Evolutionary conservation across 2,888 invertebrate genomes (phyloP), one percentile per base, ranked within the genome.

Genomic region (Dryococelus australis): DNA sequence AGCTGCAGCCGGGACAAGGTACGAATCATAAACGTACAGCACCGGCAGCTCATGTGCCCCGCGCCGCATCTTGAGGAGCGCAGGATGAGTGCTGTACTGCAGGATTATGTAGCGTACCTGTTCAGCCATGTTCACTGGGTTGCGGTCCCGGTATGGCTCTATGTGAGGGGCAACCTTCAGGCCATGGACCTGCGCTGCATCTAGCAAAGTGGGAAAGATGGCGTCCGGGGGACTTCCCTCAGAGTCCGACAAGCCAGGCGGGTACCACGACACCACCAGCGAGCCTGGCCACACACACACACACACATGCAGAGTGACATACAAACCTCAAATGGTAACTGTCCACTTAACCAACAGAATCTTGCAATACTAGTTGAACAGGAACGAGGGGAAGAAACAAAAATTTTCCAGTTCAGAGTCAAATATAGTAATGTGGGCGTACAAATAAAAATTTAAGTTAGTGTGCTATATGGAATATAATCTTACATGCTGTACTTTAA

Each of bases 21-120:
- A 95, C 0, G 95, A 95, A 91, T 95, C 95, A 91, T 95, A 95
- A 28, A 96, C 92, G 90, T 95, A 96, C 90, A 94, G 93, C 53
- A 96, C 92, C n/a, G 95, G 95, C 85, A 94, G 89, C 88, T 90
- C 92, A 87, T 93, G 92, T 89, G 27, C 90, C 89, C 89, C 89
- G 20, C 89, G 88, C 28, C 89, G 90, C 87, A 93, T 91, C 88
- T 93, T 92, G 90, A 94, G 94, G 79, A 95, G 92, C 0, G 94
- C 94, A 28, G 94, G 93, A 91, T 95, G 94, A 12, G 92, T 91
- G 16, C 93, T 93, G 90, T 94, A 94, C 4, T 88, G 90, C 87
- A 92, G 92, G 87, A 92, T 92, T 88, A 93, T 92, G 86, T 92
- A 91, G 89, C 91, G 91, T 85, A 94, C 91, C 89, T 94, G 93